Conservation (phyloP, 2,113 vertebrate genomes). For the Rana temporaria region DNA sequence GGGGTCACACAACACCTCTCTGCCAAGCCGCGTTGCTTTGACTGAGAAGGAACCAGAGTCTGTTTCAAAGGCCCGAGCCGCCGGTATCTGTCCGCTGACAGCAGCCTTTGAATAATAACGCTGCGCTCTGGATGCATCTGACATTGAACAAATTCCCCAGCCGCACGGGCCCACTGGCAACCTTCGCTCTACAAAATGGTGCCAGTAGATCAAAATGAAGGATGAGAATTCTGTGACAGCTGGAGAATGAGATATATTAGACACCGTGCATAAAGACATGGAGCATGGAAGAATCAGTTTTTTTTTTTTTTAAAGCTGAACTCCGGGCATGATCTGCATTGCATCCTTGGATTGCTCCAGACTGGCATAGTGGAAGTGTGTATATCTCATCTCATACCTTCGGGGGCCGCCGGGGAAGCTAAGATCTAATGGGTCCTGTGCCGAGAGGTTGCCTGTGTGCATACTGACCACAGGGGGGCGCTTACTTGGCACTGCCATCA, state of each 20-base stretch:
- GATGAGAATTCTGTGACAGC: not conserved
- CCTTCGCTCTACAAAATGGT: not conserved
- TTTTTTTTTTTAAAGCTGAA: not conserved
- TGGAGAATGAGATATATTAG: not conserved
- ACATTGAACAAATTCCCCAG: not conserved
- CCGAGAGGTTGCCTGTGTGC: too few relatives aligned
- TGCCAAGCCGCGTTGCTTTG: not conserved
- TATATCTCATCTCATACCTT: too few relatives aligned
- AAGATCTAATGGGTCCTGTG: too few relatives aligned
- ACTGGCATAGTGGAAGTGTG: too few relatives aligned
- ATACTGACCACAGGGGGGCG: too few relatives aligned
- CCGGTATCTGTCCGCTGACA: not conserved
- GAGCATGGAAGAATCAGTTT: not conserved
- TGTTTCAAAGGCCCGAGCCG: not conserved
- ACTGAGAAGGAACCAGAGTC: not conserved
- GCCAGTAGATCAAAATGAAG: not conserved
- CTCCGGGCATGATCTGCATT: too few relatives aligned
- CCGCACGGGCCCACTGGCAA: not conserved
- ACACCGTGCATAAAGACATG: not conserved
- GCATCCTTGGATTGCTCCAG: too few relatives aligned
- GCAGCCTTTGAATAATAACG: not conserved
- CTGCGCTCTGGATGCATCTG: not conserved
- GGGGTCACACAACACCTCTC: not conserved
- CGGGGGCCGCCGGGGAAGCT: too few relatives aligned
- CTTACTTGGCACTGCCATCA: too few relatives aligned